Evolutionary conservation across 2,888 invertebrate genomes (phyloP), one percentile per base, ranked within the genome.

Genomic region (Opisthograptis luteolata): DNA sequence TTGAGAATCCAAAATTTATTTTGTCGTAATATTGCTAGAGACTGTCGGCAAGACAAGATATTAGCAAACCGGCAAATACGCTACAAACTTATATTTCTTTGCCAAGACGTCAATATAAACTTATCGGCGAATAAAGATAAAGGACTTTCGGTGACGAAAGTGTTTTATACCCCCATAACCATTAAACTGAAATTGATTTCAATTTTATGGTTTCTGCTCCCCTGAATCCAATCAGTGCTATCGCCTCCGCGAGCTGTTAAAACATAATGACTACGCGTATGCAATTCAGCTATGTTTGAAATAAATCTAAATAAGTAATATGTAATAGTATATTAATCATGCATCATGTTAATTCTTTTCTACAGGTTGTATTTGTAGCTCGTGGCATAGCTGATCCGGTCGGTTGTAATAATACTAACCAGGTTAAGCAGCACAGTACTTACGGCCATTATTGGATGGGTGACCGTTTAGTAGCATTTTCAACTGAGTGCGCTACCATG

Each of bases 221-320:
- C 84, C 81, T 82, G 88, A 87, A 88, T 87, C 87, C 89, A 89
- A 89, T 89, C 86, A 88, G 79, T 84, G 85, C 84, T 89, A 89
- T 89, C 87, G 88, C 78, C 76, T 73, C 70, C 76, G 80, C 82
- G 70, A 79, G 84, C 81, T 78, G 81, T 87, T 87, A 84, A 87
- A 87, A 80, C 81, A 79, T 84, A 84, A 87, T 85, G 79, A 86
- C 37, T 47, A 56, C 61, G 76, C 77, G 73, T 77, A 73, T 73
- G 72, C 78, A 76, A 78, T 82, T 82, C 76, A 71, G 71, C 76
- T 74, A 25, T 39, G 55, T 43, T 31, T 41, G 19, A 15, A 32
- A 19, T 40, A 9, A 32, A 44, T 20, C 25, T 22, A 19, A 35
- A 32, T 4, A 27, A 3, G 6, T 31, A 20, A 13, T 2, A 2